A percentile compares a stretch with the other conserved stretches of the same genome.
Evolutionary conservation across 2,888 invertebrate species (phyloP).

Genomic region (Polylopha cassiicola): DNA sequence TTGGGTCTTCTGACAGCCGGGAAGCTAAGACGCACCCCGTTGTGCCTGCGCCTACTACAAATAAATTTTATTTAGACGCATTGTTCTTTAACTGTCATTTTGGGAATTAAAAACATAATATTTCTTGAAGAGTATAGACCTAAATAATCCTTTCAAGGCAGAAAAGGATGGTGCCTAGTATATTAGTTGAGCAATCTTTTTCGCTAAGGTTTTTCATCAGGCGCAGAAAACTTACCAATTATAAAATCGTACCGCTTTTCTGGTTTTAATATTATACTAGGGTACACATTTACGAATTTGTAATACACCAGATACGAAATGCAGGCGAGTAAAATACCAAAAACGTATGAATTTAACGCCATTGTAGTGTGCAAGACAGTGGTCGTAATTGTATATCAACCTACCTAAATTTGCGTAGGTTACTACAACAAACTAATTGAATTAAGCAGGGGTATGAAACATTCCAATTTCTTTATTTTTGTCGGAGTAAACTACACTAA

Average conservation of each 20-base stretch:
- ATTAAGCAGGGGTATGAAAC: constrained; percentile 53
- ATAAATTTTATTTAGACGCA: constrained; percentile 2
- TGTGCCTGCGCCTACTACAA: constrained; percentile 83
- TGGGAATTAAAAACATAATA: too few species aligned
- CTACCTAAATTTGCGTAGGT: constrained; percentile 37
- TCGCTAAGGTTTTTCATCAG: constrained; percentile 6
- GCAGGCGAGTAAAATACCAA: constrained; percentile 45
- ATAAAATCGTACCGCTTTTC: constrained; percentile 65
- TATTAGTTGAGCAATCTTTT: too few species aligned
- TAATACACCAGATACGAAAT: constrained; percentile 60
- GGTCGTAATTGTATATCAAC: constrained; percentile 29
- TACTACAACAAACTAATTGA: constrained; percentile 48
- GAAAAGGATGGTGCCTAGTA: too few species aligned
- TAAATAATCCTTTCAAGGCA: too few species aligned
- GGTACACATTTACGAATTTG: constrained; percentile 46
- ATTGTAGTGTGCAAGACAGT: constrained; percentile 33
- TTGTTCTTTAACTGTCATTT: not conserved
- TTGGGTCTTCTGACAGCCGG: constrained; percentile 76
- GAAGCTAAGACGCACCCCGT: constrained; percentile 83
- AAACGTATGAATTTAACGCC: constrained; percentile 48
- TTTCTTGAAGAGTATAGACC: too few species aligned
- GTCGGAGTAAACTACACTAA: not conserved
- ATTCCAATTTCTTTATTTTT: constrained; percentile 11
- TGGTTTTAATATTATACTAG: constrained; percentile 53
- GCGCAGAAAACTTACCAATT: constrained; percentile 52